These are phyloP conservation scores for Boloria selene DNA, from an alignment of 2,888 invertebrate species.

Conservation along the genomic window DNA sequence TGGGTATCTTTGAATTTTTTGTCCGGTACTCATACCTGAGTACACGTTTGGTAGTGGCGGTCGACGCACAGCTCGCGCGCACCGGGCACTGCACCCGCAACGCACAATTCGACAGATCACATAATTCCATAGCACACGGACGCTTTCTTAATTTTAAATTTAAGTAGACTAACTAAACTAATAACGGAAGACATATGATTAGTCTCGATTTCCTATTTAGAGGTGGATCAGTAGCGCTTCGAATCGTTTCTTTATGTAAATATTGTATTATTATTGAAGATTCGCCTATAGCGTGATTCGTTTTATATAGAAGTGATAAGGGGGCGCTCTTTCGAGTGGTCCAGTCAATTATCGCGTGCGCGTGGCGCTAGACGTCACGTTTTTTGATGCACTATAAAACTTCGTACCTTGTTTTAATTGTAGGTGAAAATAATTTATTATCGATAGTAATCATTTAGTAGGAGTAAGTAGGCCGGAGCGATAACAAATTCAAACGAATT, in stretches of 20 bases:
- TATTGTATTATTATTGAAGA: constrained; percentile 70
- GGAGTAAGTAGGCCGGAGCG: constrained; percentile 79
- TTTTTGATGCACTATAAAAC: constrained; percentile 58
- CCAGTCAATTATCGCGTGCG: constrained; percentile 79
- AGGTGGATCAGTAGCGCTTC: constrained; percentile 79
- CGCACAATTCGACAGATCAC: constrained; percentile 70
- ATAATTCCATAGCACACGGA: constrained; percentile 72
- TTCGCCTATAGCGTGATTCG: constrained; percentile 71
- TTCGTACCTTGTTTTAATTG: constrained; percentile 77
- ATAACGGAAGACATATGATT: constrained; percentile 55
- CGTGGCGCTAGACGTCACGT: constrained; percentile 50
- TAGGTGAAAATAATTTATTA: constrained; percentile 80
- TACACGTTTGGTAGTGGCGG: constrained; percentile 12
- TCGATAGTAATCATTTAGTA: constrained; percentile 80
- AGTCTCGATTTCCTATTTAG: constrained; percentile 79
- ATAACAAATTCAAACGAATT: constrained; percentile 80
- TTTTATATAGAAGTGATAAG: constrained; percentile 56
- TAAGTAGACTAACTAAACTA: constrained; percentile 76
- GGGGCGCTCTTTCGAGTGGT: constrained; percentile 55
- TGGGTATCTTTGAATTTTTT: too few species aligned
- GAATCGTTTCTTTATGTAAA: constrained; percentile 77
- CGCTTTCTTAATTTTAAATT: constrained; percentile 78
- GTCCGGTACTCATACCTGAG: too few species aligned
- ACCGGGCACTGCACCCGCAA: constrained; percentile 56
- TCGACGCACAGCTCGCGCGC: constrained; percentile 36